Conservation (phyloP, 2,797 vertebrate genomes). For the Eulemur rubriventer region DNA sequence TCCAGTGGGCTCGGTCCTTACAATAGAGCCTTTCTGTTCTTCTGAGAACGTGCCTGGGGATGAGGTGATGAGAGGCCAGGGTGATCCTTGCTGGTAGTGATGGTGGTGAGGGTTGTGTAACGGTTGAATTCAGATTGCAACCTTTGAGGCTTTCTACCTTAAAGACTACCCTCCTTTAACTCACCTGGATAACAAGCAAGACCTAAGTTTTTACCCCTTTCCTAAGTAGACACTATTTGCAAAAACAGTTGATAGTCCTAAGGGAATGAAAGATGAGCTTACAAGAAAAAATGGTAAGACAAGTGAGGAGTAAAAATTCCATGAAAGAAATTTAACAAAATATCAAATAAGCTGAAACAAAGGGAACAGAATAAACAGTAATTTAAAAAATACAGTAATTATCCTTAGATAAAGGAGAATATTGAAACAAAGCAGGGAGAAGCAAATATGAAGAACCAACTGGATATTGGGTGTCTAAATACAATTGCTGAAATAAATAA, state of each 20-base stretch:
- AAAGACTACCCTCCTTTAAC: background rate
- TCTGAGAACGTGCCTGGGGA: background rate
- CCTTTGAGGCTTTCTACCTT: background rate
- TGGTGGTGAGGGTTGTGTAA: too few species aligned
- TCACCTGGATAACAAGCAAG: background rate
- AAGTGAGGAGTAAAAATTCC: background rate
- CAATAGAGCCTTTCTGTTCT: background rate
- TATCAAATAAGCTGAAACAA: background rate
- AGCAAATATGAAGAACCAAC: background rate
- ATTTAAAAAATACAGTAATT: background rate
- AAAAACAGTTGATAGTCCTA: background rate
- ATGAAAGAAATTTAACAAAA: background rate
- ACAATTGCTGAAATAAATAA: background rate
- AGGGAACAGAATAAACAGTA: background rate
- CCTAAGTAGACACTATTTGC: background rate
- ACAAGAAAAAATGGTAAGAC: background rate
- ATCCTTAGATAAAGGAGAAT: background rate
- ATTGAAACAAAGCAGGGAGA: constrained; percentile 7
- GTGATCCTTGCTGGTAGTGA: background rate
- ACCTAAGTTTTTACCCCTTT: background rate
- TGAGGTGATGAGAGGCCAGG: background rate
- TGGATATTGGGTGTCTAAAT: background rate
- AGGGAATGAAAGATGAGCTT: background rate
- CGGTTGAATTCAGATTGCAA: background rate
- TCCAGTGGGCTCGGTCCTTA: too few species aligned